Base-by-base conservation (phyloP, 2,113 vertebrate species). In the Trematomus loennbergii region DNA sequence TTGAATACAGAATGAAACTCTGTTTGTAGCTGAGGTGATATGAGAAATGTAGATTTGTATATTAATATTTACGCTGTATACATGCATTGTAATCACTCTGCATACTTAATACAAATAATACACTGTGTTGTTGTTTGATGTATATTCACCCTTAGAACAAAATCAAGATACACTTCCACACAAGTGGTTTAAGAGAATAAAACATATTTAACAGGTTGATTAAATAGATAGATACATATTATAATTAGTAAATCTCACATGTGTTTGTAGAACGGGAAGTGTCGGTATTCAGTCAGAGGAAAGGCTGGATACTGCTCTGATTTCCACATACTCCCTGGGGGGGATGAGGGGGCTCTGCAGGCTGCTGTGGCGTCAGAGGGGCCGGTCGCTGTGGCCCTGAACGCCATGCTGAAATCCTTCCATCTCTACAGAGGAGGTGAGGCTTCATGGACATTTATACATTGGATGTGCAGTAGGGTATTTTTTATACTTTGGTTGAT, bases 341-440 rank as follows among this genome's bases (percentile, higher is more conserved):
- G 94, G 49, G 70, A 94, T 18, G 95, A 96, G 79, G 57, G 7
- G 1, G 68, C 82, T 3, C 85, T 96, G 71, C 88, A 93, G 81
- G 12, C 59, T 0, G 70, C 54, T 0, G 90, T 95, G 40, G 92
- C 92, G 3, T 84, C 63, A 1, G 80, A 93, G 10, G 95, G 95
- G 15, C 95, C 95, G 0, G 74, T 96, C 0, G 87, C 94, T 4
- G 93, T 94, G 22, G 88, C 85, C 0, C 72, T 96, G 8, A 92
- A 96, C 2, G 93, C 93, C 45, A 84, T 73, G 63, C 75, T 91
- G 29, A 20, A 33, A 0, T 93, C 94, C 5, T 95, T 96, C 71
- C 92, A 94, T 10, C 17, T 75, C 45, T 96, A 94, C 82, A 92
- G 36, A 85, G 87, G 89, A 75, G 94, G 95, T 95, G 54, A 90